Conservation (phyloP, 35 echinoderm and acorn worm genomes). For the Heliocidaris erythrogramma region DNA sequence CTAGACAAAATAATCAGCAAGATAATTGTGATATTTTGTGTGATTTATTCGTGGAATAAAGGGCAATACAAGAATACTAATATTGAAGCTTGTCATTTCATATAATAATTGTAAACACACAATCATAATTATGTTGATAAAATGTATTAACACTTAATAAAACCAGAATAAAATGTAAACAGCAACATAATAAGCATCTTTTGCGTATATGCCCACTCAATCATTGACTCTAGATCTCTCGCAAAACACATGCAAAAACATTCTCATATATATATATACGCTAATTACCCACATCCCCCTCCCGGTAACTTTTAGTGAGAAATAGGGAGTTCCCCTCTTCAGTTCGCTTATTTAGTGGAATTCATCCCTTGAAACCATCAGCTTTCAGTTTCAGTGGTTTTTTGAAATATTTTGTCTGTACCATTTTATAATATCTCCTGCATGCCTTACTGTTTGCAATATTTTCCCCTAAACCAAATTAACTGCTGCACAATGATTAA, state of each 20-base stretch:
- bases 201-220: too few species aligned
- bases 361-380: too few species aligned
- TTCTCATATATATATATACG: not conserved
- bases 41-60: not conserved
- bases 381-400: too few species aligned
- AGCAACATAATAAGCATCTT: not conserved
- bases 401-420: too few species aligned
- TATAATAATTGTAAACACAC: too few species aligned
- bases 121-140: too few species aligned
- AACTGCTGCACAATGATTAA: too few species aligned
- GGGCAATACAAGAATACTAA: not conserved
- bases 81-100: too few species aligned
- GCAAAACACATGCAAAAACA: not conserved
- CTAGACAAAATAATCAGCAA: not conserved
- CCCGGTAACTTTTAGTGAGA: not conserved
- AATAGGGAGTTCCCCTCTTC: not conserved
- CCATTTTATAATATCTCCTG: too few species aligned
- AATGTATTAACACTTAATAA: not conserved
- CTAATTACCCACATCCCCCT: not conserved
- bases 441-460: too few species aligned
- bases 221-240: too few species aligned
- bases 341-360: not conserved
- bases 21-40: not conserved
- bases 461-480: too few species aligned
- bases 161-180: not conserved